Conservation (phyloP, 2,113 vertebrate genomes). For the Chaetodon auriga region DNA sequence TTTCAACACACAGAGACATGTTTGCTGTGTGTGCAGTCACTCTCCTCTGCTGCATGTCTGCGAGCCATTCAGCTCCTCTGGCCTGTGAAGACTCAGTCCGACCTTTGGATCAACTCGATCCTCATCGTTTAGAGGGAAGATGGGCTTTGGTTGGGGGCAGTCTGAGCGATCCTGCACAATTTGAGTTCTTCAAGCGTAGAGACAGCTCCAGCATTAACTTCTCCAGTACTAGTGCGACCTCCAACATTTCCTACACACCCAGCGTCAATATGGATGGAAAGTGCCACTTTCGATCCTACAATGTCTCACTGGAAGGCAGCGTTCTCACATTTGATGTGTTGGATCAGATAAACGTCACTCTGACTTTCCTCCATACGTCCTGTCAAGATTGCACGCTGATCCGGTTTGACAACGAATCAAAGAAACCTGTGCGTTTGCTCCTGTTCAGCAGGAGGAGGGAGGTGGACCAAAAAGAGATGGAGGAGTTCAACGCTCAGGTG, state of each 20-base stretch:
- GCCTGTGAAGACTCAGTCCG: constrained; percentile 44
- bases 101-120: constrained; percentile 21
- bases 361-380: not conserved
- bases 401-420: constrained; percentile 23
- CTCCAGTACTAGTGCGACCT: not conserved
- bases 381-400: constrained; percentile 38
- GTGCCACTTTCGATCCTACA: constrained; percentile 16
- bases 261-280: not conserved
- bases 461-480: constrained; percentile 8
- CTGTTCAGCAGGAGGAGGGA: constrained; percentile 42
- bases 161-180: not conserved
- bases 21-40: not conserved
- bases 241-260: not conserved
- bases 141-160: constrained; percentile 45
- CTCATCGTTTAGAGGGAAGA: constrained; percentile 29
- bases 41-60: constrained; percentile 26
- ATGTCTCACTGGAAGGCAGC: constrained; percentile 41
- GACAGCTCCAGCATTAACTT: constrained; percentile 38
- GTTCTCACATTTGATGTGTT: not conserved
- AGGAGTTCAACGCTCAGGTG: constrained; percentile 39
- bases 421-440: not conserved
- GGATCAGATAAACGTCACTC: not conserved
- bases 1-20: constrained; percentile 10
- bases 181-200: not conserved
- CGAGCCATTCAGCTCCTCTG: constrained; percentile 45